Percentiles rank a stretch among this genome's conserved stretches.
phyloP scores from a whole-genome alignment of 2,797 vertebrate genomes.

The Sebastiscus albofasciatus region DNA sequence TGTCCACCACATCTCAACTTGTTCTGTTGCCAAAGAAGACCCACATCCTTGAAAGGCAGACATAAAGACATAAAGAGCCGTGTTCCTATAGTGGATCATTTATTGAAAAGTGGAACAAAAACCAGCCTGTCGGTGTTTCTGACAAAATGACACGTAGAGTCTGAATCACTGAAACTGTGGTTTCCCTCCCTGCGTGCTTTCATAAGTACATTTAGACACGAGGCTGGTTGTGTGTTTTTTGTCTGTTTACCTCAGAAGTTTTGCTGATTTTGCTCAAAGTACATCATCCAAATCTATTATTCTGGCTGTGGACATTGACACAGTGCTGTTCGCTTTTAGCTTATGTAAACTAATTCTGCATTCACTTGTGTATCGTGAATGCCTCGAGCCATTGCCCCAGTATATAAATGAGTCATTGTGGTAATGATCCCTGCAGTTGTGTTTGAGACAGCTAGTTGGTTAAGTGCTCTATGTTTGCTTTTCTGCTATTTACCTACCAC shows the following conservation, averaged over 20 bases:
- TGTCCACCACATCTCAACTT: conserved; percentile 21
- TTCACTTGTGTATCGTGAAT: conserved; percentile 23
- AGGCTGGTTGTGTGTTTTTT: not conserved
- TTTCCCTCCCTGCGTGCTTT: not conserved
- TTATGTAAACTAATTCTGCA: conserved; percentile 11
- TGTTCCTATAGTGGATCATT: conserved; percentile 16
- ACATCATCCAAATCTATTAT: not conserved
- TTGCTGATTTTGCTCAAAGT: not conserved
- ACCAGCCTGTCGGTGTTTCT: not conserved
- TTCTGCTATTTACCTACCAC: conserved; percentile 42
- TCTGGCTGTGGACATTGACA: not conserved
- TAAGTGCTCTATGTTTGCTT: conserved; percentile 43
- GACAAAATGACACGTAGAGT: conserved; percentile 10
- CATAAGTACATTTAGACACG: not conserved
- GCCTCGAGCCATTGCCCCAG: not conserved
- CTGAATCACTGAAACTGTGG: conserved; percentile 4
- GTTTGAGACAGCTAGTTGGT: conserved; percentile 22
- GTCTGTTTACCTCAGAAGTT: not conserved
- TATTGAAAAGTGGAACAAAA: conserved; percentile 34
- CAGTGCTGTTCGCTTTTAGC: conserved; percentile 1
- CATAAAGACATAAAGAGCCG: not conserved
- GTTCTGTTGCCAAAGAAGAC: conserved; percentile 19
- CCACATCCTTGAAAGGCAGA: conserved; percentile 22
- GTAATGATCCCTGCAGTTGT: conserved; percentile 25
- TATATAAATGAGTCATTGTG: conserved; percentile 30